phyloP scores from a whole-genome alignment of 2,797 vertebrate genomes.

The Chloroceryle amazona region DNA sequence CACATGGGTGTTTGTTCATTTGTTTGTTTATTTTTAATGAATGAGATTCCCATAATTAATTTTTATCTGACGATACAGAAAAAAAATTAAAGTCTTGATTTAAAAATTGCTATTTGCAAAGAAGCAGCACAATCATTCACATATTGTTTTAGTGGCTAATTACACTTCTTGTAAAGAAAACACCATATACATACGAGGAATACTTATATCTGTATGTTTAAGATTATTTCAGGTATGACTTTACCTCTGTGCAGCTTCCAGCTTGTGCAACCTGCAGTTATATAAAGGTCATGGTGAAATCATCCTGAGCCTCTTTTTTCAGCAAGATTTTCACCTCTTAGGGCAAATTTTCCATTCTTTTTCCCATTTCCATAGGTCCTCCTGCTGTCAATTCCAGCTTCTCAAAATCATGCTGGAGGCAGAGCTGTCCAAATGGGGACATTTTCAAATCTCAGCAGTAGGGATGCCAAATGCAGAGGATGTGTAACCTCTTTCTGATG shows the following conservation, averaged over 20 bases:
- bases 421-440: background rate
- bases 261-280: background rate
- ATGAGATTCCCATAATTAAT: background rate
- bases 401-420: background rate
- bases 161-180: background rate
- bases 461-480: background rate
- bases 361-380: background rate
- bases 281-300: background rate
- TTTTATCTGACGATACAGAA: background rate
- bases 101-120: background rate
- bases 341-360: background rate
- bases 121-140: background rate
- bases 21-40: background rate
- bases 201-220: background rate
- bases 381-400: background rate
- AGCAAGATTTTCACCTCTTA: background rate
- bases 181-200: background rate
- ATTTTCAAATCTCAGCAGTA: background rate
- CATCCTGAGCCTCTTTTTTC: background rate
- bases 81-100: background rate
- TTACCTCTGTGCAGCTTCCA: background rate
- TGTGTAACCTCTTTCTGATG: accelerated
- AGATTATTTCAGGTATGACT: background rate
- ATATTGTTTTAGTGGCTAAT: background rate
- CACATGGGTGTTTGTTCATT: background rate